These are phyloP conservation scores for Varecia variegata DNA, from an alignment of 2,797 vertebrate species.

Conservation along the genomic window DNA sequence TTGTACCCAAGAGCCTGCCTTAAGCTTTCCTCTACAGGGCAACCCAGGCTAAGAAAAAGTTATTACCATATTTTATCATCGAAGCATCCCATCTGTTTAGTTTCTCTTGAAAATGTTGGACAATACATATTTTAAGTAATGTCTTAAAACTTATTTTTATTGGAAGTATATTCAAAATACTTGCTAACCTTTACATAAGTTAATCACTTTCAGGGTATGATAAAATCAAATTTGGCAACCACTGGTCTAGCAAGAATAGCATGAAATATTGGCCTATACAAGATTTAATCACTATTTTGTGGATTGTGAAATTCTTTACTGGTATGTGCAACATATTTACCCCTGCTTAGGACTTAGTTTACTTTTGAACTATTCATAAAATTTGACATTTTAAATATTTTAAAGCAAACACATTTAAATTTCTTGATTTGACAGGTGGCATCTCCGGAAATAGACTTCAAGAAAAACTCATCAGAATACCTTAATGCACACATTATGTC, in stretches of 20 bases:
- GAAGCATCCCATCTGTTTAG: neutral
- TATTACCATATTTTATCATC: neutral
- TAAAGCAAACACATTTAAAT: conserved; percentile 13
- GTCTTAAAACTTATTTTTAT: conserved; percentile 35
- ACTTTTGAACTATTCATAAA: neutral
- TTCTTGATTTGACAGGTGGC: conserved; percentile 32
- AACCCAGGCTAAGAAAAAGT: neutral
- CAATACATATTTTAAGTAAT: neutral
- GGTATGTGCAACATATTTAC: neutral
- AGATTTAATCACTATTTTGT: neutral
- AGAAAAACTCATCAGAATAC: neutral
- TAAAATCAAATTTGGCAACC: conserved; percentile 32
- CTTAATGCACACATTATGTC: neutral
- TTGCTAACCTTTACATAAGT: neutral
- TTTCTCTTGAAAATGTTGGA: conserved; percentile 20
- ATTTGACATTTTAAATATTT: conserved; percentile 28
- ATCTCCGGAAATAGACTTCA: conserved; percentile 39
- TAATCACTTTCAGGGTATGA: neutral
- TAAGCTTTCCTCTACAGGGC: neutral
- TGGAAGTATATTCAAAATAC: conserved; percentile 41
- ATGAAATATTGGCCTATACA: neutral
- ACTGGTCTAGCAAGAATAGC: neutral
- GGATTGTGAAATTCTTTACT: neutral
- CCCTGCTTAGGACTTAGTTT: neutral
- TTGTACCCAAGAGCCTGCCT: neutral